Evolutionary conservation across 2,113 vertebrate genomes (phyloP), one percentile per base, ranked within the genome.

Genomic region (Himantopus leucocephalus): DNA sequence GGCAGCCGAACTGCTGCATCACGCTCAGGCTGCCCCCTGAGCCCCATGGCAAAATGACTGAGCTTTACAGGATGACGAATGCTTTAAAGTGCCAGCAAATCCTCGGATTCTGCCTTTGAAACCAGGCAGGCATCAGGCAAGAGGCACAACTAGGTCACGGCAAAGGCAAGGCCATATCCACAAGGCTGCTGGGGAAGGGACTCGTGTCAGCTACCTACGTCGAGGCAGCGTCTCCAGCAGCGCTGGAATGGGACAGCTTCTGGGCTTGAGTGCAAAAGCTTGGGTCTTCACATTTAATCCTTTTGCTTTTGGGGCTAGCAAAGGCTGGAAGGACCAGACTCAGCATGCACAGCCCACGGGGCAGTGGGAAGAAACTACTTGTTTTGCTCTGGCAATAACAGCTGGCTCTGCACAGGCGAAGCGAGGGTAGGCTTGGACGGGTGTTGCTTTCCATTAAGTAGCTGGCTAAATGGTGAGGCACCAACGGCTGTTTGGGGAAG

Each of bases 1-100:
- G 76, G 94, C 91, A 79, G 58, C 64, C 1, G 10, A 82, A 94
- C 48, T 94, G 91, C 94, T 97, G 94, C 86, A 89, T 95, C 96
- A 94, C 0, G 39, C 70, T 94, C 92, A 29, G 74, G 56, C 73
- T 85, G 73, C 80, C 76, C 67, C 67, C 2, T 8, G 8, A 85
- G 52, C 68, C 60, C 48, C 0, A 0, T 14, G 86, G 92, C 89
- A 89, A 87, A 85, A 68, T 92, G 70, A 87, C 64, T 78, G 80
- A 81, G 71, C 22, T 24, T 35, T 12, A 16, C 70, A 82, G 62
- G 73, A 87, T 94, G 91, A 93, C 1, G 3, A 92, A 94, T 37
- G 34, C 45, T 72, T 85, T 76, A 26, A 90, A 84, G 19, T 50
- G 89, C 79, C 91, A 95, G 88, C 30, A 95, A 53, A 74, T 70